A percentile compares a stretch with the other conserved stretches of the same genome.
Conservation (phyloP, 1,140 invertebrate genomes). For the Hydropsyche tenuis region DNA sequence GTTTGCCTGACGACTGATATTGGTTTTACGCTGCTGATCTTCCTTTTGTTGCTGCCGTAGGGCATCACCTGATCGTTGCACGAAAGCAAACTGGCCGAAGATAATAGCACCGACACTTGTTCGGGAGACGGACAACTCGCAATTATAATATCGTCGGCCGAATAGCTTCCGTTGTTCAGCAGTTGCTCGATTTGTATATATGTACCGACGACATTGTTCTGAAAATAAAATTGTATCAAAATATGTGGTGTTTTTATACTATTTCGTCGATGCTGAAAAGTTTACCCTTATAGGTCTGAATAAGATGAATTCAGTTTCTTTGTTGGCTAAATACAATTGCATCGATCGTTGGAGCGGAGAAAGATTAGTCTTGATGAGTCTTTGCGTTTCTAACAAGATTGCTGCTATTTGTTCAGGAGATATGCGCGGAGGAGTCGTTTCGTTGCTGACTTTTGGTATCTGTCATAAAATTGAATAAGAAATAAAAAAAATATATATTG, state of each 20-base stretch:
- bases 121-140: slow-evolving; percentile 89
- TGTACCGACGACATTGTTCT: slow-evolving; percentile 87
- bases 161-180: slow-evolving; percentile 74
- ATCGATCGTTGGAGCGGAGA: slow-evolving; percentile 84
- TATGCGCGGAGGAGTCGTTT: not conserved
- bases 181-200: slow-evolving; percentile 85
- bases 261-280: slow-evolving; percentile 34
- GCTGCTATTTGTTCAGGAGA: slow-evolving; percentile 59
- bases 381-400: slow-evolving; percentile 70
- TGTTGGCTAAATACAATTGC: slow-evolving; percentile 94
- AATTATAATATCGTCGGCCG: slow-evolving; percentile 79
- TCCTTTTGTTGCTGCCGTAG: slow-evolving; percentile 57
- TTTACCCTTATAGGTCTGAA: slow-evolving; percentile 88
- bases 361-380: slow-evolving; percentile 80
- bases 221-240: slow-evolving; percentile 52
- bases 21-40: slow-evolving; percentile 51
- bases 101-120: slow-evolving; percentile 88
- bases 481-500: slow-evolving; percentile 34
- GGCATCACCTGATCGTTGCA: slow-evolving; percentile 58
- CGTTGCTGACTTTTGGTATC: slow-evolving; percentile 36
- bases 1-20: not conserved
- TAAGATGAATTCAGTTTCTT: slow-evolving; percentile 94
- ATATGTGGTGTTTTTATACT: not conserved
- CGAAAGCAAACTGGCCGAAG: slow-evolving; percentile 71
- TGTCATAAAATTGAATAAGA: slow-evolving; percentile 22